Evolutionary conservation across 1,140 invertebrate genomes (phyloP).

Genomic region (Megalonaias nervosa): DNA sequence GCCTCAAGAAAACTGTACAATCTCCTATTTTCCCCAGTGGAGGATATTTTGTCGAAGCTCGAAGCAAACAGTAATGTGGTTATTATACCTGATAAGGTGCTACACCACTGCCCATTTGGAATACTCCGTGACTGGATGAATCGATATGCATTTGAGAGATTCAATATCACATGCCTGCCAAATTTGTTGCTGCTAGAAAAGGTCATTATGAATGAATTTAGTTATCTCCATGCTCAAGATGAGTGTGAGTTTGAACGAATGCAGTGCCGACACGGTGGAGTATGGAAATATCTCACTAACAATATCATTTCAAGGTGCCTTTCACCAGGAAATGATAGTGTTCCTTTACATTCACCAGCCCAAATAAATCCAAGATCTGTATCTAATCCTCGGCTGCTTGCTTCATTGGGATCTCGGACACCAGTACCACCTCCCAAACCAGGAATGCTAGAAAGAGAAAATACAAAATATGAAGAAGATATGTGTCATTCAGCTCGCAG

Average conservation of each 20-base stretch:
- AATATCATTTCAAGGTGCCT: constrained; percentile 25
- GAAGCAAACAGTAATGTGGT: constrained; percentile 52
- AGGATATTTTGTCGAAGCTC: constrained; percentile 60
- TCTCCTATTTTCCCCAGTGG: constrained; percentile 58
- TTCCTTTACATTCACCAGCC: constrained; percentile 1
- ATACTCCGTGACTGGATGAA: constrained; percentile 51
- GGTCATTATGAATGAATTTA: constrained; percentile 58
- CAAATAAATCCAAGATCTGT: constrained; percentile 42
- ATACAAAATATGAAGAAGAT: constrained; percentile 31
- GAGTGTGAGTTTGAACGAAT: constrained; percentile 58
- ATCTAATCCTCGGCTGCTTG: constrained; percentile 58
- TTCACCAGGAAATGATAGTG: constrained; percentile 25
- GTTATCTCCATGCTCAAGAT: constrained; percentile 48
- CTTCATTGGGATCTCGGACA: constrained; percentile 25
- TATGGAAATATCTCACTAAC: constrained; percentile 33
- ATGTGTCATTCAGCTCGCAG: constrained; percentile 5
- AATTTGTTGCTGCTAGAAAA: constrained; percentile 59
- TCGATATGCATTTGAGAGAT: constrained; percentile 45
- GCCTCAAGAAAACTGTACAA: constrained; percentile 56
- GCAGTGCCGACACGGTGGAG: constrained; percentile 48
- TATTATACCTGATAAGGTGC: constrained; percentile 63
- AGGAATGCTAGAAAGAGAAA: constrained; percentile 14
- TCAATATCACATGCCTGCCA: constrained; percentile 56
- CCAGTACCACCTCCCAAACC: constrained; percentile 24
- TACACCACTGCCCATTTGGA: constrained; percentile 61